Percentiles rank a stretch among this genome's conserved stretches.
phyloP scores from a whole-genome alignment of 2,113 vertebrate species.

The Himantopus leucocephalus region DNA sequence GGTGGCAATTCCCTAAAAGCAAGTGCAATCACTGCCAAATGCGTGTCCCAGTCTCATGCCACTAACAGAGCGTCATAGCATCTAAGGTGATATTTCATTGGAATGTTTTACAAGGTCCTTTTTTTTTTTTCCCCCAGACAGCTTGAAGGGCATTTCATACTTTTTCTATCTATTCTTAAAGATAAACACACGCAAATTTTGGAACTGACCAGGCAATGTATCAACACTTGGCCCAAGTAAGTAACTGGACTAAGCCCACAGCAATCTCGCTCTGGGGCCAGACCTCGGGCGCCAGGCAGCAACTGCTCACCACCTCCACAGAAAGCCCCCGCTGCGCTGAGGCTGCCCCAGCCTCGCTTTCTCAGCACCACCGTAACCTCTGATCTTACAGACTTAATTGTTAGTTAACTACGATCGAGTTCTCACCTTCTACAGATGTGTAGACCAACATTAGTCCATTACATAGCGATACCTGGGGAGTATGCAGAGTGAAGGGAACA shows the following conservation, averaged over 20 bases:
- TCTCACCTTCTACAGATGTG: neutral
- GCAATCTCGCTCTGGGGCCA: neutral
- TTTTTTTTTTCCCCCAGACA: neutral
- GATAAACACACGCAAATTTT: neutral
- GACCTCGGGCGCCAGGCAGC: neutral
- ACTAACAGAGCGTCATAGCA: fast-evolving
- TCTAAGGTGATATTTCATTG: neutral
- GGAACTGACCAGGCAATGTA: neutral
- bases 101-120: neutral
- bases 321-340: no score
- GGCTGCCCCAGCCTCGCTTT: neutral
- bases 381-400: neutral
- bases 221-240: neutral
- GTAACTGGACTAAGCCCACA: fast-evolving
- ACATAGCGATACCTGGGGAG: no score
- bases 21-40: neutral
- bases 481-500: neutral
- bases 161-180: neutral
- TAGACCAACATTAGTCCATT: fast-evolving
- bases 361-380: neutral
- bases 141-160: neutral
- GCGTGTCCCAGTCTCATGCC: fast-evolving
- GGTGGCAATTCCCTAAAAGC: neutral
- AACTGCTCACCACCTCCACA: fast-evolving
- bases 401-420: neutral